Base-by-base conservation (phyloP, 2,113 vertebrate genomes). In the Danionella cerebrum region DNA sequence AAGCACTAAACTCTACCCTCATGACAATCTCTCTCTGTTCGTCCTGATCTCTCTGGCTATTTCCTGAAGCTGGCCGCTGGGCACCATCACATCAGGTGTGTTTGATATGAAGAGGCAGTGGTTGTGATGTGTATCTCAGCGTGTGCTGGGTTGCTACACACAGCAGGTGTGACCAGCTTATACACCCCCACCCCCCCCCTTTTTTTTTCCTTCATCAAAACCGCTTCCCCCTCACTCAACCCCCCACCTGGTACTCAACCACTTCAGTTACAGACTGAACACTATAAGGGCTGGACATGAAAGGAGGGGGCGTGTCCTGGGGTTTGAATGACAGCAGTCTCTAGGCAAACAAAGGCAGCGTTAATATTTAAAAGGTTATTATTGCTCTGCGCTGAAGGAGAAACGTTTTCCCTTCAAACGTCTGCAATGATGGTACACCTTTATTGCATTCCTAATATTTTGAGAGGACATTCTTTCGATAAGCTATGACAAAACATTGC, bases 191-290 rank as follows among this genome's bases (percentile, higher is more conserved):
- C 50, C 53, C 72, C 55, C 38, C n/a, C n/a, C n/a, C n/a, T n/a
- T n/a, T n/a, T n/a, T n/a, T 48, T 48, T 33, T 29, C 72, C 29
- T 31, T 59, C 36, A 52, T 59, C 50, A 48, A 33, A 39, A 44
- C 50, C 2, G 12, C 19, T 42, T 16, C 7, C 45, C 55, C 52
- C 39, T 27, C 16, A 63, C 53, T 57, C 53, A 38, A 57, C 52
- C 70, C 22, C 35, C 33, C 38, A 27, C 58, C 18, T 29, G 35
- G 50, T 55, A 60, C 51, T 71, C 48, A 39, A 75, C 67, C 68
- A 67, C 63, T 75, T 75, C 63, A 67, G 68, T 51, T 71, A 75
- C 58, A 69, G 74, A 60, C 70, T 76, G 48, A 66, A 69, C 38
- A 54, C 70, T 69, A n/a, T n/a, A 38, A 33, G 58, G 66, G 45